phyloP scores from a whole-genome alignment of 2,113 vertebrate species.

The Trachemys scripta region DNA sequence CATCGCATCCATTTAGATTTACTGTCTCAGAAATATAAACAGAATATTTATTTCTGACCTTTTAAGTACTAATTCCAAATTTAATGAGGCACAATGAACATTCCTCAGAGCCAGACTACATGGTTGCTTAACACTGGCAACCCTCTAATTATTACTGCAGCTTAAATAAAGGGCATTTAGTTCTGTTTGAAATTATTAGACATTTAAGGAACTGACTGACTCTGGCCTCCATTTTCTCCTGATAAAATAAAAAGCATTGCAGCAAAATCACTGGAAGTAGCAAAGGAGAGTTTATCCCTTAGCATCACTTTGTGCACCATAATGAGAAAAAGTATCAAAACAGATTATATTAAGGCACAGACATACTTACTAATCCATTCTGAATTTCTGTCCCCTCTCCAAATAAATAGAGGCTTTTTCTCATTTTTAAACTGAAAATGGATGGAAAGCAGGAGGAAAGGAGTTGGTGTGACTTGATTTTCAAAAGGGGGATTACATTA shows the following conservation, averaged over 20 bases:
- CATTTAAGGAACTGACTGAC: conserved; percentile 48
- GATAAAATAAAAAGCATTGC: conserved; percentile 67
- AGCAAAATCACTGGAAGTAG: conserved; percentile 17
- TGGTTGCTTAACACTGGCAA: conserved; percentile 75
- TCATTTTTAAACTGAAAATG: conserved; percentile 60
- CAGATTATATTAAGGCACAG: conserved; percentile 35
- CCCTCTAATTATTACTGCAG: conserved; percentile 75
- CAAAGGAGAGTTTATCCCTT: conserved; percentile 51
- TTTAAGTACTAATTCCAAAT: conserved; percentile 82
- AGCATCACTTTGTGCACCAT: conserved; percentile 47
- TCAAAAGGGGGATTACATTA: conserved; percentile 44
- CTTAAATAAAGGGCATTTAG: conserved; percentile 75
- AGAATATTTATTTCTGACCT: conserved; percentile 82
- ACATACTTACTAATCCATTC: conserved; percentile 51
- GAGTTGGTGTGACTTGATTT: conserved; percentile 62
- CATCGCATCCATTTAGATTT: conserved; percentile 71
- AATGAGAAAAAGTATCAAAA: conserved; percentile 63
- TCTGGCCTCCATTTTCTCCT: conserved; percentile 72
- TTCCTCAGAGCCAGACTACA: conserved; percentile 73
- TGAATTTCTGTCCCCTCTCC: conserved; percentile 57
- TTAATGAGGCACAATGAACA: conserved; percentile 80
- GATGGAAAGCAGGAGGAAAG: conserved; percentile 11
- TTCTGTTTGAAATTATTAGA: conserved; percentile 74
- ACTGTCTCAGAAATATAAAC: conserved; percentile 76
- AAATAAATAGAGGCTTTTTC: conserved; percentile 60